These are phyloP conservation scores for Helicoverpa assulta DNA, from an alignment of 2,888 invertebrate species.

Conservation along the genomic window DNA sequence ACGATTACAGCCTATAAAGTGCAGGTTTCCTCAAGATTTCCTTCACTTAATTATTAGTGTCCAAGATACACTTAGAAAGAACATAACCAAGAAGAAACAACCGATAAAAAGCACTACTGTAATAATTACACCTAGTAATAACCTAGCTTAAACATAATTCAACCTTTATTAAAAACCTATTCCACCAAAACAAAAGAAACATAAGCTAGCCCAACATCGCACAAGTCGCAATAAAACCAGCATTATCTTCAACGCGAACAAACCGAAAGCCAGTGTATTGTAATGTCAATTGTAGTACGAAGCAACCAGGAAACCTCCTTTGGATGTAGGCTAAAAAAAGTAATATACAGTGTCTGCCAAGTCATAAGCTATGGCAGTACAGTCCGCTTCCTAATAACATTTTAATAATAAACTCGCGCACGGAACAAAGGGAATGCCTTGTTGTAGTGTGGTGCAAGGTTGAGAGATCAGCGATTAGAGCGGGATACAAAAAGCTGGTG, in stretches of 20 bases:
- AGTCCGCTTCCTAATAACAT: constrained; percentile 79
- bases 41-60: no score
- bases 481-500: no score
- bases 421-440: constrained; percentile 69
- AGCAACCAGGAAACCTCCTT: constrained; percentile 52
- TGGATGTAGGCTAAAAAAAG: constrained; percentile 61
- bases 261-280: constrained; percentile 51
- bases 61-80: no score
- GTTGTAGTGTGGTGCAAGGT: constrained; percentile 57
- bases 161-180: constrained; percentile 8
- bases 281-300: constrained; percentile 57
- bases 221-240: constrained; percentile 44
- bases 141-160: background rate
- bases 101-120: no score
- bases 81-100: no score
- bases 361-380: constrained; percentile 69
- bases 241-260: constrained; percentile 42
- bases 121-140: background rate
- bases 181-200: constrained; percentile 10
- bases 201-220: constrained; percentile 37
- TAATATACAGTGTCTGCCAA: constrained; percentile 67
- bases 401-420: constrained; percentile 83
- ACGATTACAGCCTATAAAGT: no score
- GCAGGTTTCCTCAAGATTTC: no score
- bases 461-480: constrained; percentile 32